A percentile compares a stretch with the other conserved stretches of the same genome.
Conservation (phyloP, 1,140 invertebrate genomes). For the Portunus trituberculatus region DNA sequence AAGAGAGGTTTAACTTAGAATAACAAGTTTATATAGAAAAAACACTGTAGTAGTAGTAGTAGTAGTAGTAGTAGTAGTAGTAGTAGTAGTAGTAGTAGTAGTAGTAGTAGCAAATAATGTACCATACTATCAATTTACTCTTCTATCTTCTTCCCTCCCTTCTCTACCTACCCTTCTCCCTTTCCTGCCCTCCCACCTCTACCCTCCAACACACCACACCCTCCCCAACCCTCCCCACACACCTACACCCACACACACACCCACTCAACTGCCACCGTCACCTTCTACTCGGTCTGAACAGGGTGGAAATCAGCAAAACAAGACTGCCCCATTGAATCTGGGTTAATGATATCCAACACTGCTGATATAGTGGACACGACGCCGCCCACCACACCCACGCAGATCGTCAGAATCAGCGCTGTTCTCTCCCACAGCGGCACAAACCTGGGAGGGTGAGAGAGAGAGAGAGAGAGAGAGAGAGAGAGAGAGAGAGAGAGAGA, state of each 20-base stretch:
- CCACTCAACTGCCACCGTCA: too few species aligned
- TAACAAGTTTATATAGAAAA: background rate
- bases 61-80: too few species aligned
- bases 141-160: too few species aligned
- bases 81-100: too few species aligned
- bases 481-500: background rate
- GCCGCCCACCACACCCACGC: conserved; percentile 84
- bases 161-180: too few species aligned
- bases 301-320: conserved; percentile 70
- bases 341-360: conserved; percentile 81
- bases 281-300: background rate
- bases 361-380: conserved; percentile 84
- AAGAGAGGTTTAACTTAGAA: background rate
- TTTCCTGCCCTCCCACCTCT: too few species aligned
- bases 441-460: conserved; percentile 79
- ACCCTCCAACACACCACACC: too few species aligned
- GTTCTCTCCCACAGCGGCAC: conserved; percentile 81
- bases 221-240: too few species aligned
- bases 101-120: too few species aligned
- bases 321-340: conserved; percentile 69
- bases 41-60: too few species aligned
- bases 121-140: too few species aligned
- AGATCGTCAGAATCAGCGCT: conserved; percentile 84
- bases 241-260: too few species aligned
- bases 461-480: background rate